A percentile compares a stretch with the other conserved stretches of the same genome.
Conservation (phyloP, 2,113 vertebrate species). For the Oxyura jamaicensis region DNA sequence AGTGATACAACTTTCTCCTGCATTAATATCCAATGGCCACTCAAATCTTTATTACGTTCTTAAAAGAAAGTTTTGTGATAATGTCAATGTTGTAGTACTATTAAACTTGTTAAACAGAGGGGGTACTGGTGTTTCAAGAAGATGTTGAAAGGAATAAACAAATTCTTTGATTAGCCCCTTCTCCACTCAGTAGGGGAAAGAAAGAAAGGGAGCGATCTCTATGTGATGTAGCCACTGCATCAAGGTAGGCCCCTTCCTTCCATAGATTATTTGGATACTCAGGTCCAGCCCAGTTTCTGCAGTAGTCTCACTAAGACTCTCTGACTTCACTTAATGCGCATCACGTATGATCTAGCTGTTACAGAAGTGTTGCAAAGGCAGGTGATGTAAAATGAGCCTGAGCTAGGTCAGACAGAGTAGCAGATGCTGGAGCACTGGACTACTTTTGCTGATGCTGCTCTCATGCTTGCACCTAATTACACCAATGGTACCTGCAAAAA, state of each 20-base stretch:
- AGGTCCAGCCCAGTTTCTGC: background rate
- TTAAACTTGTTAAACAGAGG: background rate
- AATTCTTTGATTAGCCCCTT: background rate
- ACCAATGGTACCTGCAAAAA: background rate
- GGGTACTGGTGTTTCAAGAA: background rate
- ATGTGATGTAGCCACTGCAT: background rate
- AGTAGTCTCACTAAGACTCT: background rate
- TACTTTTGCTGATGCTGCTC: background rate
- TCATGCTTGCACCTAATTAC: background rate
- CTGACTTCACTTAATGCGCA: background rate
- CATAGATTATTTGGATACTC: background rate
- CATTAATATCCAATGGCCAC: background rate
- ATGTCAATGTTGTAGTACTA: background rate
- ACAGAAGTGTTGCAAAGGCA: background rate
- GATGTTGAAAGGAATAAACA: background rate
- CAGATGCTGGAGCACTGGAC: background rate
- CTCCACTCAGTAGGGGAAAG: background rate
- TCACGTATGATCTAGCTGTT: background rate
- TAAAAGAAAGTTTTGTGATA: background rate
- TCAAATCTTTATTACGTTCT: background rate
- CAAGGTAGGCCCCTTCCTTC: background rate
- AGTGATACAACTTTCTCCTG: background rate
- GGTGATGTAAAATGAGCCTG: background rate
- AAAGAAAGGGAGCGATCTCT: background rate
- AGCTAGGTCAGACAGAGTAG: background rate